Conservation (phyloP, 2,888 invertebrate species). For the Lycaena phlaeas region DNA sequence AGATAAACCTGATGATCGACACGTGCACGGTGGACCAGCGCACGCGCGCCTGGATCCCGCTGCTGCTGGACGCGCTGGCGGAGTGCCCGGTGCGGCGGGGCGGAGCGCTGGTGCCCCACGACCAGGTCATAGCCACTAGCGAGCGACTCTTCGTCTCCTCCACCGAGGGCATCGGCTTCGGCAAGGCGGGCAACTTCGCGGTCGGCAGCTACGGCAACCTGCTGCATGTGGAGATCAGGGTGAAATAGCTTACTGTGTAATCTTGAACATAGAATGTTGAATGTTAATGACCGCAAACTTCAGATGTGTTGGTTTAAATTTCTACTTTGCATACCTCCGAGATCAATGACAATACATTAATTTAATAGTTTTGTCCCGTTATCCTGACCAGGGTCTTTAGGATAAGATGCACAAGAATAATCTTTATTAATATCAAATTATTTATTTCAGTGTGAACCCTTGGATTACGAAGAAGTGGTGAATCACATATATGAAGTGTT, state of each 20-base stretch:
- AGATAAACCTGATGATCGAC: conserved; percentile 84
- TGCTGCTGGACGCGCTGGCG: conserved; percentile 81
- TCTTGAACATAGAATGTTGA: background rate
- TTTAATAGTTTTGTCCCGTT: conserved; percentile 1
- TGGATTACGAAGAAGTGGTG: conserved; percentile 82
- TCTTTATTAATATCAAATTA: too few species aligned
- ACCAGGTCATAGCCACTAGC: conserved; percentile 83
- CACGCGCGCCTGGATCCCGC: conserved; percentile 80
- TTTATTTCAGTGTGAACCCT: conserved; percentile 76
- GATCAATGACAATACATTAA: too few species aligned
- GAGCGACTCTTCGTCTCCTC: conserved; percentile 82
- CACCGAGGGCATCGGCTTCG: conserved; percentile 76
- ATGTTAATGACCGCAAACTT: too few species aligned
- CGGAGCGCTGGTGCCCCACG: conserved; percentile 72
- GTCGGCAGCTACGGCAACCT: conserved; percentile 83
- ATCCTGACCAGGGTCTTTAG: too few species aligned
- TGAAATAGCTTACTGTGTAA: conserved; percentile 31
- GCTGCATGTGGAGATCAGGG: conserved; percentile 78
- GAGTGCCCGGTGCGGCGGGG: conserved; percentile 81
- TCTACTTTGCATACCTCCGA: too few species aligned
- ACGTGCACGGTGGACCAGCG: conserved; percentile 73
- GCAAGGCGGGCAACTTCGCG: conserved; percentile 72
- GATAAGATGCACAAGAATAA: too few species aligned
- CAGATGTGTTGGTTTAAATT: too few species aligned
- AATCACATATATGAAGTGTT: conserved; percentile 84